Evolutionary conservation across 1,140 invertebrate genomes (phyloP), one percentile per base, ranked within the genome.

Genomic region (Temnothorax curvispinosus): DNA sequence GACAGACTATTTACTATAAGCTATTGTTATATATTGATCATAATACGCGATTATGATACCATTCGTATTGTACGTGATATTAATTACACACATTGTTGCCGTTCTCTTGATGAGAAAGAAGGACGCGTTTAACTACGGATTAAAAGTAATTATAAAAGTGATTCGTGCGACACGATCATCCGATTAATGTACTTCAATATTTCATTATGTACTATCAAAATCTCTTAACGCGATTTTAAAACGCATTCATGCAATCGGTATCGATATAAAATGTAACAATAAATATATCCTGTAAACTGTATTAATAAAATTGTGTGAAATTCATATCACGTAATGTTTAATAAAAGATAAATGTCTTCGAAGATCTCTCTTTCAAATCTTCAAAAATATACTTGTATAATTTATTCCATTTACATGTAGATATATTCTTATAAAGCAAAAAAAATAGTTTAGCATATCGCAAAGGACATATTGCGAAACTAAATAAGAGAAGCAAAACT

Each of bases 151-250:
- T 47, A 62, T 38, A 62, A 38, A 21, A 62, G 56, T 74, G 13
- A 1, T 74, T 47, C 18, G 27, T 21, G 27, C 27, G 4, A 75
- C 18, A 2, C 80, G 56, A 32, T 47, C 54, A 27, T 60, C 27
- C 41, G 32, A 84, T 75, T 84, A 74, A 62, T 75, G 50, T 13
- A 21, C 18, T 35, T 47, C 9, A 41, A 75, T 74, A 84, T 72
- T 58, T 72, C 52, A 72, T 58, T 58, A 21, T n/a, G 47, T 41
- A 47, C n/a, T 58, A 38, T 75, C 13, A 21, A 75, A 75, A 74
- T 84, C 69, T 7, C 11, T 60, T 50, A 27, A 82, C 56, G 38
- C 21, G 2, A 72, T 82, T 82, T 58, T 21, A 74, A 50, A 74
- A 47, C 21, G 13, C 32, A 75, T 6, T 72, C n/a, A 18, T 8